These are phyloP conservation scores for Poeciliopsis retropinna DNA, from an alignment of 2,113 vertebrate species.

Conservation along the genomic window DNA sequence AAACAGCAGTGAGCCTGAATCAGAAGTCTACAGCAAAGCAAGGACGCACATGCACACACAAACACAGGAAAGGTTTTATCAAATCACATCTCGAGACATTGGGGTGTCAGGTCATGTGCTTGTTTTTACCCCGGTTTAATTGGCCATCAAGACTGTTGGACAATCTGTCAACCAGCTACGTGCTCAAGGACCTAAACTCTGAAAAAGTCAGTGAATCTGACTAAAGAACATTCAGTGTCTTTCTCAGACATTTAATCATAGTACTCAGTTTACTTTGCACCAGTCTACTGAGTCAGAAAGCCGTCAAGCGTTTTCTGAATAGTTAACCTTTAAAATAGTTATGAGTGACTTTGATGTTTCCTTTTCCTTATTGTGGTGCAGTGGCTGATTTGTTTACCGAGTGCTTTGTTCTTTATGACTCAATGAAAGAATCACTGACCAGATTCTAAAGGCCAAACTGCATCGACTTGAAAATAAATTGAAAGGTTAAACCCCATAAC, in stretches of 20 bases:
- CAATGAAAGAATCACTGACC: conserved; percentile 50
- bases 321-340: conserved; percentile 57
- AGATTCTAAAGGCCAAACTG: conserved; percentile 9
- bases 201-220: neutral
- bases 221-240: conserved; percentile 5
- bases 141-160: neutral
- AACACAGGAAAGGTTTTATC: conserved; percentile 48
- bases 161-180: neutral
- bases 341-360: conserved; percentile 59
- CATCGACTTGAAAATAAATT: conserved; percentile 18
- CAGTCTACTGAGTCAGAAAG: conserved; percentile 30
- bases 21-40: conserved; percentile 13
- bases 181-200: conserved; percentile 2
- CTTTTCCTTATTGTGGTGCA: conserved; percentile 49
- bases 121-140: conserved; percentile 1
- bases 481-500: conserved; percentile 24
- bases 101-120: conserved; percentile 27
- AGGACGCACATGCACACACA: neutral
- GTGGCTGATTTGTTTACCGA: conserved; percentile 64
- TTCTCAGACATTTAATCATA: neutral
- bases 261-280: neutral
- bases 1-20: conserved; percentile 66
- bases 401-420: conserved; percentile 66
- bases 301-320: conserved; percentile 17
- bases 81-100: conserved; percentile 38